Percentiles rank a stretch among this genome's conserved stretches.
phyloP scores from a whole-genome alignment of 2,797 vertebrate genomes.

The Takifugu rubripes region DNA sequence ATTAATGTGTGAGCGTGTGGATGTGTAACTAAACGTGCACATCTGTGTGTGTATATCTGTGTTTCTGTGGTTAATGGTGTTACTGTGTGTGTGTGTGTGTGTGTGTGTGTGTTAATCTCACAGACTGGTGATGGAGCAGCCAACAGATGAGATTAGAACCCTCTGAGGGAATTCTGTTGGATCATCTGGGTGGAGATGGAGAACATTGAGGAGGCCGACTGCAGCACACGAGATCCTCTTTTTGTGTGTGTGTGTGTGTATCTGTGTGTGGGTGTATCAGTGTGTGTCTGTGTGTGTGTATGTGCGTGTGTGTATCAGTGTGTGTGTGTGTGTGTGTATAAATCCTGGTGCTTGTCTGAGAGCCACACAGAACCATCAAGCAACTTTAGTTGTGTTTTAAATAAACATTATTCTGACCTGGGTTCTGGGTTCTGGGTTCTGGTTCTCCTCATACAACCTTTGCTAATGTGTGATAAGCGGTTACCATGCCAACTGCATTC shows the following conservation, averaged over 20 bases:
- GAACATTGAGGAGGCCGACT: background rate
- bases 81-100: background rate
- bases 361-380: no score
- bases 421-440: no score
- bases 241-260: background rate
- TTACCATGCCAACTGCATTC: background rate
- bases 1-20: background rate
- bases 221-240: background rate
- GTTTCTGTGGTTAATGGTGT: background rate
- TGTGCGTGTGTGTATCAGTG: background rate
- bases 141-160: background rate
- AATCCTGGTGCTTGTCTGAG: background rate
- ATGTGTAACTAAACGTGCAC: background rate
- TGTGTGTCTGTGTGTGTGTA: background rate
- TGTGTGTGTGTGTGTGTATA: background rate
- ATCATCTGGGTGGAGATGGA: background rate
- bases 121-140: background rate
- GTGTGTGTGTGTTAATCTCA: conserved; percentile 1
- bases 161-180: conserved; percentile 1
- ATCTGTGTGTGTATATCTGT: background rate
- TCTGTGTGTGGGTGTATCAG: no score
- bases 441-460: background rate
- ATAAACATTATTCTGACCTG: no score
- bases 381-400: background rate
- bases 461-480: conserved; percentile 1